Base-by-base conservation (phyloP, 2,888 invertebrate genomes). In the Drosophila mulleri region DNA sequence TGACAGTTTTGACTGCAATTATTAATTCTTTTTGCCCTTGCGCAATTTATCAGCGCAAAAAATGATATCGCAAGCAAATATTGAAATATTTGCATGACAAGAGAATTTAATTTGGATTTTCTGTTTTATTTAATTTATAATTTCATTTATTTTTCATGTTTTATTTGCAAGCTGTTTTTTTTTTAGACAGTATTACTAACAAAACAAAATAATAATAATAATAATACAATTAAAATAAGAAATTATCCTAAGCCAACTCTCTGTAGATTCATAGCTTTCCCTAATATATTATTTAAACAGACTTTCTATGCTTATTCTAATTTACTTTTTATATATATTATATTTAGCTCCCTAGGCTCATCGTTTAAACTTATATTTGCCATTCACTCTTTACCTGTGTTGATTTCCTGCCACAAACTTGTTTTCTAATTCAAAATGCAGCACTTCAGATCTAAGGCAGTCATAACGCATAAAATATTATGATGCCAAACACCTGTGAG, bases 1-100 rank as follows among this genome's bases (percentile, higher is more conserved):
- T 64, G 77, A 80, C 80, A 80, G 70, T 67, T 77, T 67, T 70
- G 75, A 75, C 41, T 64, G 48, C 75, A 80, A 67, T 77, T 75
- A 79, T 75, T 59, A 77, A 64, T 60, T 63, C 54, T 18, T 41
- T 20, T 3, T 37, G 14, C 16, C 32, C 12, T 58, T 64, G 37
- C 62, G 62, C 62, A 72, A 67, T 77, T 72, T 78, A 41, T 57
- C 56, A 52, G 16, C 9, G 18, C 47, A 58, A 41, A 23, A 29
- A 29, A 32, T 20, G 23, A 42, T 50, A 37, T 29, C 9, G 39
- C 14, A 9, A 48, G 39, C 14, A 44, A n/a, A 54, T 42, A 37
- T 14, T 41, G 14, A 29, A n/a, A 45, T 26, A 42, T 45, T 12
- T 8, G 7, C 29, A 29, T 8, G 7, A 1, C 29, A 29, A 29